Percentiles rank a stretch among this genome's conserved stretches.
These are phyloP conservation scores for Dendrophyllia cribrosa DNA, from an alignment of 64 coral and sea anemone species.

Conservation along the genomic window DNA sequence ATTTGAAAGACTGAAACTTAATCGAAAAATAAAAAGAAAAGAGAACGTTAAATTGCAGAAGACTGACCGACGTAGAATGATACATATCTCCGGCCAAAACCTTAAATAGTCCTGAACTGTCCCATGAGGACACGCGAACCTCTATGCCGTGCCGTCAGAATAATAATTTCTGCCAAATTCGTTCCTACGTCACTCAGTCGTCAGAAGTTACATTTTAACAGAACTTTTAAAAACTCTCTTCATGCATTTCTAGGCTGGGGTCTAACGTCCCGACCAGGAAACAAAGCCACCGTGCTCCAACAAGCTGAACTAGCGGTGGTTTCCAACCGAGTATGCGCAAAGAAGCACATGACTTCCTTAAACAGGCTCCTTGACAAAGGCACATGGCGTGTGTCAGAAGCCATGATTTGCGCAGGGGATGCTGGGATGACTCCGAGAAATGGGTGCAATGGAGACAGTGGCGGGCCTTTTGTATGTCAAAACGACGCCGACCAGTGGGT, in stretches of 20 bases:
- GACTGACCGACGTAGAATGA: too few species aligned
- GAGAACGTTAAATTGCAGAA: too few species aligned
- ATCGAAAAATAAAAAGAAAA: too few species aligned
- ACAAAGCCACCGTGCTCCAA: slow-evolving; percentile 22
- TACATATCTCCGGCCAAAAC: too few species aligned
- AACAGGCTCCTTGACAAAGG: slow-evolving; percentile 68
- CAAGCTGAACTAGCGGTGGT: slow-evolving; percentile 56
- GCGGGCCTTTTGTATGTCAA: slow-evolving; percentile 72
- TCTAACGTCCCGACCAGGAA: slow-evolving; percentile 27
- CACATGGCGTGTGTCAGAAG: slow-evolving; percentile 59
- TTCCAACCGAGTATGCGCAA: slow-evolving; percentile 75
- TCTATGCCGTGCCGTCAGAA: too few species aligned
- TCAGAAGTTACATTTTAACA: too few species aligned
- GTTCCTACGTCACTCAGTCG: too few species aligned
- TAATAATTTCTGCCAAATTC: too few species aligned
- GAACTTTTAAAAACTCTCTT: background rate
- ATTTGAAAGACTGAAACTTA: too few species aligned
- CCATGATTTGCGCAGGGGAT: slow-evolving; percentile 81
- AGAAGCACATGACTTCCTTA: slow-evolving; percentile 66
- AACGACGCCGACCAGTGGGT: background rate
- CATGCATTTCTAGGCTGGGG: slow-evolving; percentile 31
- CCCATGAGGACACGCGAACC: too few species aligned
- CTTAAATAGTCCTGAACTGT: background rate
- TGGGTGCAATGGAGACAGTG: slow-evolving; percentile 77
- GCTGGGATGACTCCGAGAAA: slow-evolving; percentile 67